phyloP scores from a whole-genome alignment of 2,888 invertebrate species.

The Pseudococcus longispinus region DNA sequence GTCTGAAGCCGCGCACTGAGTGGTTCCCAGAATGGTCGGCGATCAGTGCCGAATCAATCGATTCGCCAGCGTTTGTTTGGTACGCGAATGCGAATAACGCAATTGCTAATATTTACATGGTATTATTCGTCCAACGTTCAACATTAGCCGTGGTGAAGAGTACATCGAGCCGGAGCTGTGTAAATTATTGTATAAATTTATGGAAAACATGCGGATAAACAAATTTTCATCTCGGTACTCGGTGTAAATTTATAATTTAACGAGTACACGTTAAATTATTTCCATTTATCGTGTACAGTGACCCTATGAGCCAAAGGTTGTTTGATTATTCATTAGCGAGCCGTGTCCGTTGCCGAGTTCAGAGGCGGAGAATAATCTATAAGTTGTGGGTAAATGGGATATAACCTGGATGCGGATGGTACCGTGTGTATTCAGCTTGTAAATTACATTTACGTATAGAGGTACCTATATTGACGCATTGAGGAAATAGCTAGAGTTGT shows the following conservation, averaged over 20 bases:
- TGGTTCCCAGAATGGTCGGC: neutral
- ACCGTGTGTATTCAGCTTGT: neutral
- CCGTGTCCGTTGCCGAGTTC: neutral
- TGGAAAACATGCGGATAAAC: neutral
- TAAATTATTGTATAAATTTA: slow-evolving; percentile 8
- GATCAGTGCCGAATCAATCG: neutral
- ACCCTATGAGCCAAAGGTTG: slow-evolving; percentile 22
- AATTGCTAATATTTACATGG: neutral
- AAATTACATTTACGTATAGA: neutral
- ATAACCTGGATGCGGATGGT: neutral
- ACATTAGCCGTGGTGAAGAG: neutral
- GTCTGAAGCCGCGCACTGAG: slow-evolving; percentile 39
- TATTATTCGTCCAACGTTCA: neutral
- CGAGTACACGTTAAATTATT: slow-evolving; percentile 22
- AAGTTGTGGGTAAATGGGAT: slow-evolving; percentile 1
- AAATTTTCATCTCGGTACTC: neutral
- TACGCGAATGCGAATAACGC: neutral
- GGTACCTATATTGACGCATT: neutral
- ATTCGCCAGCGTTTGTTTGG: neutral
- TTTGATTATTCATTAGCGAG: slow-evolving; percentile 12
- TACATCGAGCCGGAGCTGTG: neutral
- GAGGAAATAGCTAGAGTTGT: neutral
- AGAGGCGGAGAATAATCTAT: neutral
- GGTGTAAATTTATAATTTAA: slow-evolving; percentile 13
- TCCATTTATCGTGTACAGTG: slow-evolving; percentile 7